Evolutionary conservation across 2,797 vertebrate species (phyloP).

Genomic region (Coluber constrictor): DNA sequence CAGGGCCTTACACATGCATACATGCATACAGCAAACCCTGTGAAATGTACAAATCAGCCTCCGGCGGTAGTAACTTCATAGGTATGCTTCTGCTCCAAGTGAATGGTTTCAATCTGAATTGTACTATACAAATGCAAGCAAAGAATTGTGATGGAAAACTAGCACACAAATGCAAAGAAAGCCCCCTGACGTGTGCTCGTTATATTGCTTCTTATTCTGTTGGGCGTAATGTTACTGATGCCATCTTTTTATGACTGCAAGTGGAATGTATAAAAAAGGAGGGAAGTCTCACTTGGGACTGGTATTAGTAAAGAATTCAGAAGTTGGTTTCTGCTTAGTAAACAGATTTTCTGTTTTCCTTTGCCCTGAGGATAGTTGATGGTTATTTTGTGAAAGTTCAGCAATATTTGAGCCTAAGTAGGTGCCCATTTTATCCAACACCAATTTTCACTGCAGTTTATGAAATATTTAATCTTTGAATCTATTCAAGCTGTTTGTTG

Average conservation of each 20-base stretch:
- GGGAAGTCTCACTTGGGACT: constrained; percentile 33
- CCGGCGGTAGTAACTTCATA: not conserved
- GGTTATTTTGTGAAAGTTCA: constrained; percentile 40
- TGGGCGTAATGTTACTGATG: not conserved
- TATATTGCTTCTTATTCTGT: not conserved
- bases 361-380: constrained; percentile 46
- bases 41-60: not conserved
- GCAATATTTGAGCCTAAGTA: constrained; percentile 21
- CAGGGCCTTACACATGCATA: not conserved
- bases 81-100: not conserved
- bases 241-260: not conserved
- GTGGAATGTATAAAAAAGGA: constrained; percentile 7
- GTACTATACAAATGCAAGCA: not conserved
- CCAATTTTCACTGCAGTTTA: constrained; percentile 60
- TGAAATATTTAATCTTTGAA: constrained; percentile 66
- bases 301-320: constrained; percentile 27
- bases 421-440: constrained; percentile 46
- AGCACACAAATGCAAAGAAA: not conserved
- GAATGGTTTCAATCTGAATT: not conserved
- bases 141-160: not conserved
- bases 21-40: not conserved
- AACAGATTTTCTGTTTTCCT: constrained; percentile 39
- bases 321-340: constrained; percentile 35
- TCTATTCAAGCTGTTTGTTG: constrained; percentile 63
- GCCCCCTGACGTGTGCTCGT: not conserved